Percentiles rank a stretch among this genome's conserved stretches.
Evolutionary conservation across 2,113 vertebrate species (phyloP).

Genomic region (Pleuronectes platessa): DNA sequence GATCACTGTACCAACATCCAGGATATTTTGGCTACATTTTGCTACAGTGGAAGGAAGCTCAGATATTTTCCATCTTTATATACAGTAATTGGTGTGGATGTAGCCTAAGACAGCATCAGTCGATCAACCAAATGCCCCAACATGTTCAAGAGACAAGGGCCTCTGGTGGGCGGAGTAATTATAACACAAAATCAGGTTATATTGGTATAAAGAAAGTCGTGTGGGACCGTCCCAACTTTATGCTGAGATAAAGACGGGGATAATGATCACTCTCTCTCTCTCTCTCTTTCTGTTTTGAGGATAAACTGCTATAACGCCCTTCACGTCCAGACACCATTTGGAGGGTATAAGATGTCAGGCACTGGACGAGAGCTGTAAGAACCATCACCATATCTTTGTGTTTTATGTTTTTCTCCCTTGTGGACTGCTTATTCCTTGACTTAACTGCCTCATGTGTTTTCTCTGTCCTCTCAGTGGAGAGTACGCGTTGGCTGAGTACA

Average conservation of each 20-base stretch:
- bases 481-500: slow-evolving; percentile 92
- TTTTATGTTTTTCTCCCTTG: not conserved
- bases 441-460: slow-evolving; percentile 9
- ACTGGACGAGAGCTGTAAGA: slow-evolving; percentile 96
- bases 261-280: not conserved
- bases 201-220: not conserved
- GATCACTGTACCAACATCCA: no score
- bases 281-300: slow-evolving; percentile 74
- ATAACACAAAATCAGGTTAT: not conserved
- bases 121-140: not conserved
- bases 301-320: slow-evolving; percentile 97
- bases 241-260: no score
- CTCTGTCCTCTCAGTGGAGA: slow-evolving; percentile 85
- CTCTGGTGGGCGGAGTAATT: no score
- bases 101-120: not conserved
- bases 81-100: no score
- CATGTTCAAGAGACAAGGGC: not conserved
- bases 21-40: no score
- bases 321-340: slow-evolving; percentile 92
- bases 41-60: no score
- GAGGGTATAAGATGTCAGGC: slow-evolving; percentile 97
- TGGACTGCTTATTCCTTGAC: not conserved
- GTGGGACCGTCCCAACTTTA: not conserved
- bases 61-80: no score
- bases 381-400: not conserved